Evolutionary conservation across 64 coral and sea anemone species (phyloP), one percentile per base, ranked within the genome.

Genomic region (Catalaphyllia jardinei): DNA sequence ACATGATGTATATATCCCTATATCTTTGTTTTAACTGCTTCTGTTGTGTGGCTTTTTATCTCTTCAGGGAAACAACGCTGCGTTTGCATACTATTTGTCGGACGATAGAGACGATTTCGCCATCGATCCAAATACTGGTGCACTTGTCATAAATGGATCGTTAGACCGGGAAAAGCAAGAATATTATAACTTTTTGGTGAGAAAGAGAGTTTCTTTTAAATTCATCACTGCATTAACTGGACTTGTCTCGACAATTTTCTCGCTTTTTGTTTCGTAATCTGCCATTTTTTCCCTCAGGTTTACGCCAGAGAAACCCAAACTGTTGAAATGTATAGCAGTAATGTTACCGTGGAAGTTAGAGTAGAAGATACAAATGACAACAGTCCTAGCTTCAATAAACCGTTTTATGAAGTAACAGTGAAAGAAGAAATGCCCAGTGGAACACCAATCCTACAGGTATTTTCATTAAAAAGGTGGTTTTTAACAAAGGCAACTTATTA

Each of bases 321-420:
- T 20, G 57, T 60, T 35, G 72, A 74, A 61, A 31, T 49, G 29
- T 88, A 75, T 51, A 74, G 57, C 55, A 88, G n/a, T 52, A 88
- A 88, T 76, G 51, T 76, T 15, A 88, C 75, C 19, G 90, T 92
- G 33, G 25, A 22, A 6, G 63, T 92, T 10, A 52, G 24, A 52
- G 90, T 87, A 22, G 76, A 87, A 52, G 90, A 92, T 46, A 73
- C 29, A 67, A 92, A 92, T 77, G 90, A 92, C 63, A 86, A 92
- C 90, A 24, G 24, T 5, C 90, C 90, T 14, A 46, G 29, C 51
- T 88, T 88, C 31, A 16, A n/a, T 20, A 30, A 46, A 24, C 51
- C 24, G 11, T 64, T 76, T 15, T 88, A 88, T 31, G 31, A 60
- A 52, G 52, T 77, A 0, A 35, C 86, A 22, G 1, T 88, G 18